Evolutionary conservation across 2,888 invertebrate species (phyloP).

Genomic region (Bibio marci): DNA sequence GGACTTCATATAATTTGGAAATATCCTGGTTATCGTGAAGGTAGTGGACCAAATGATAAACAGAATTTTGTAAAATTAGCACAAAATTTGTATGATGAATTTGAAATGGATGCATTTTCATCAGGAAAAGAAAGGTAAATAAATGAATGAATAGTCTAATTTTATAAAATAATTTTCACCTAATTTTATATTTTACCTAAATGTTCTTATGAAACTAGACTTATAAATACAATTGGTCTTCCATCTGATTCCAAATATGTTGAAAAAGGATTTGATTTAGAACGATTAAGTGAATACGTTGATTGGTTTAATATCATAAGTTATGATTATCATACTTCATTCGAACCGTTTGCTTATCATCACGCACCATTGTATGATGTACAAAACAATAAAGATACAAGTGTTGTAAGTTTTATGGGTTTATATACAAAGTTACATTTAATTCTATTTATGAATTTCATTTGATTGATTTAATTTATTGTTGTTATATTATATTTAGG

Average conservation of each 20-base stretch:
- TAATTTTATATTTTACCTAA: background rate
- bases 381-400: constrained; percentile 65
- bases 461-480: too few relatives aligned
- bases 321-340: constrained; percentile 86
- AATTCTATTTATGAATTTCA: too few relatives aligned
- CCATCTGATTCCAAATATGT: constrained; percentile 88
- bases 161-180: background rate
- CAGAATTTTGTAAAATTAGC: constrained; percentile 79
- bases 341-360: constrained; percentile 80
- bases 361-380: constrained; percentile 72
- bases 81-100: constrained; percentile 76
- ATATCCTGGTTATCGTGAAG: constrained; percentile 31
- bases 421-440: background rate
- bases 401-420: constrained; percentile 50
- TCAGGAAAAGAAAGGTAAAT: constrained; percentile 52
- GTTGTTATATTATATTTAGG: too few relatives aligned
- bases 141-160: background rate
- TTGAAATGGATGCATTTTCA: constrained; percentile 69
- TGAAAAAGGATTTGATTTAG: constrained; percentile 83
- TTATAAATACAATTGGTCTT: constrained; percentile 83
- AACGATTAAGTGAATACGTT: constrained; percentile 67
- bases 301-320: constrained; percentile 86
- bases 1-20: constrained; percentile 87
- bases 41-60: constrained; percentile 61
- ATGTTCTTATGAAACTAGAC: constrained; percentile 24